Evolutionary conservation across 2,113 vertebrate genomes (phyloP), one percentile per base, ranked within the genome.

Genomic region (Psephotus haematonotus): DNA sequence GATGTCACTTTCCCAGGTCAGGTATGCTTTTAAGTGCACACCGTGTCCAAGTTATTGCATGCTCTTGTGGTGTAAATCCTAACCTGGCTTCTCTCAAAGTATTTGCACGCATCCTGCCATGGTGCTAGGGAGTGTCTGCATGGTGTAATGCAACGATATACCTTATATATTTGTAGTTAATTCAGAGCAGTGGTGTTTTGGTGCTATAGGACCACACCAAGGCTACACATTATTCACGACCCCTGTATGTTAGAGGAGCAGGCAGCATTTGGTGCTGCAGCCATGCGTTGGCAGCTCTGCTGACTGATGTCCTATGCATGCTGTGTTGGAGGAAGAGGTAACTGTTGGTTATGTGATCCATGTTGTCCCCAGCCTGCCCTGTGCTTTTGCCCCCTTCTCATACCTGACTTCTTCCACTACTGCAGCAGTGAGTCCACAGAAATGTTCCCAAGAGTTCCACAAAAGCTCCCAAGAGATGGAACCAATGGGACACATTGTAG

Each of bases 21-120:
- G 77, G 3, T 22, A 63, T 63, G 53, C 71, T 62, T 46, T 22
- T 70, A 17, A 31, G 28, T 7, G 50, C 28, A 12, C 53, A 16
- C 35, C 0, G 0, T 41, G 65, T 31, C 60, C 44, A 37, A 39
- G 25, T 23, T 28, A 44, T 13, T 20, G 35, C 67, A 29, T 7
- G 1, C 35, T 86, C 35, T 57, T 46, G 63, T 59, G 8, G 43
- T 4, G n/a, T 43, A 70, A 83, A 59, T 70, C 64, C 43, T 53
- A 55, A 31, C 17, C 28, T 7, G 23, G 3, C 55, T 76, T 44
- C 68, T 60, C 63, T 43, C 19, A 24, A 24, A 74, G 59, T 43
- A 24, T 17, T 46, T 71, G 72, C 63, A 68, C 2, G 47, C 28
- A 10, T 50, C 50, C 72, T 83, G 60, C 50, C 47, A 3, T 44